Conservation (phyloP, 2,797 vertebrate genomes). For the Gymnocypris eckloni region DNA sequence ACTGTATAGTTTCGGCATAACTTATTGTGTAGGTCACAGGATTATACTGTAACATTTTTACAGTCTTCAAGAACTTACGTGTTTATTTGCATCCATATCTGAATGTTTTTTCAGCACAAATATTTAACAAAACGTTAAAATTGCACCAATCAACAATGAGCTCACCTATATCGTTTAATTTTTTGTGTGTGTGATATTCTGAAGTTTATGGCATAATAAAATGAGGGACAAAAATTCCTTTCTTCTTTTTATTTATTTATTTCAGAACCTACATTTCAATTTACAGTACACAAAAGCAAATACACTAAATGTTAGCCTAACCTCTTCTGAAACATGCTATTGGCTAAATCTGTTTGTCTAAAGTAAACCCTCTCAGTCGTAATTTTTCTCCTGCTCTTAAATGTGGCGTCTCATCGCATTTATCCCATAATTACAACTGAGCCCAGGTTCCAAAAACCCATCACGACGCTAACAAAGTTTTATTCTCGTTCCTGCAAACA, state of each 20-base stretch:
- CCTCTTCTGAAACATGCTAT: neutral
- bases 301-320: slow-evolving; percentile 6
- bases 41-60: neutral
- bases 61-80: neutral
- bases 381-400: slow-evolving; percentile 41
- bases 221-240: neutral
- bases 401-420: slow-evolving; percentile 61
- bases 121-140: neutral
- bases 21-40: neutral
- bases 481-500: slow-evolving; percentile 59
- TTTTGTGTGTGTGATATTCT: neutral
- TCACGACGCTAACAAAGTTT: slow-evolving; percentile 63
- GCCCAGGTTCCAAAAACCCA: slow-evolving; percentile 63
- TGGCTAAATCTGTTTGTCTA: slow-evolving; percentile 16
- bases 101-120: neutral
- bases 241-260: neutral
- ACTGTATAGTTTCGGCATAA: neutral
- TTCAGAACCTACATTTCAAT: neutral
- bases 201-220: slow-evolving; percentile 12
- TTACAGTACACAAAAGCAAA: slow-evolving; percentile 34
- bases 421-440: slow-evolving; percentile 69
- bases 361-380: neutral
- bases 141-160: neutral
- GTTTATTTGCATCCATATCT: neutral
- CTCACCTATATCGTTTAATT: neutral